These are phyloP conservation scores for Hylaea fasciaria DNA, from an alignment of 2,888 invertebrate species.

Conservation along the genomic window DNA sequence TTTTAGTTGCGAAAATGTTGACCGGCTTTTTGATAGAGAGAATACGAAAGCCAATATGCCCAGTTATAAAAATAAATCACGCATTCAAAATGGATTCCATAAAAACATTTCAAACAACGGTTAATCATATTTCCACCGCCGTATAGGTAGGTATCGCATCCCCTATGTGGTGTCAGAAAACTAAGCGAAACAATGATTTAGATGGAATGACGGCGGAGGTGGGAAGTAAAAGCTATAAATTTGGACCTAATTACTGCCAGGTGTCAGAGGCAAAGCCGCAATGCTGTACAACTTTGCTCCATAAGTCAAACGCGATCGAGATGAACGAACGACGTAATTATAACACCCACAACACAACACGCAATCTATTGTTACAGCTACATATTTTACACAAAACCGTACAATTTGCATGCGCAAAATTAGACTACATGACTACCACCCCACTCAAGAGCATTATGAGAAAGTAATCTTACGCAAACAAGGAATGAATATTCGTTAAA, in stretches of 20 bases:
- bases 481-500: slow-evolving; percentile 45
- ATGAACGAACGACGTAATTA: slow-evolving; percentile 59
- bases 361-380: slow-evolving; percentile 35
- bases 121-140: slow-evolving; percentile 53
- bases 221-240: slow-evolving; percentile 72
- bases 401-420: slow-evolving; percentile 23
- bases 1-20: slow-evolving; percentile 67
- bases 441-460: slow-evolving; percentile 23
- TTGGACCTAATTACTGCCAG: slow-evolving; percentile 76
- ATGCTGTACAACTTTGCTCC: slow-evolving; percentile 69
- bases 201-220: slow-evolving; percentile 60
- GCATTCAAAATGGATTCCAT: slow-evolving; percentile 36
- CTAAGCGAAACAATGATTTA: slow-evolving; percentile 61
- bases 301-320: slow-evolving; percentile 72
- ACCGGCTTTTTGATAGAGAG: slow-evolving; percentile 43
- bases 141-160: slow-evolving; percentile 42
- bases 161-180: slow-evolving; percentile 51
- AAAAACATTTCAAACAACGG: slow-evolving; percentile 44
- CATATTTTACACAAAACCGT: slow-evolving; percentile 20
- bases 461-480: slow-evolving; percentile 35
- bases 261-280: slow-evolving; percentile 74
- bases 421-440: slow-evolving; percentile 3
- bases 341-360: slow-evolving; percentile 47
- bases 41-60: slow-evolving; percentile 38
- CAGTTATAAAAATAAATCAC: slow-evolving; percentile 45